Evolutionary conservation across 2,888 invertebrate genomes (phyloP), one percentile per base, ranked within the genome.

Genomic region (Cephonodes hylas): DNA sequence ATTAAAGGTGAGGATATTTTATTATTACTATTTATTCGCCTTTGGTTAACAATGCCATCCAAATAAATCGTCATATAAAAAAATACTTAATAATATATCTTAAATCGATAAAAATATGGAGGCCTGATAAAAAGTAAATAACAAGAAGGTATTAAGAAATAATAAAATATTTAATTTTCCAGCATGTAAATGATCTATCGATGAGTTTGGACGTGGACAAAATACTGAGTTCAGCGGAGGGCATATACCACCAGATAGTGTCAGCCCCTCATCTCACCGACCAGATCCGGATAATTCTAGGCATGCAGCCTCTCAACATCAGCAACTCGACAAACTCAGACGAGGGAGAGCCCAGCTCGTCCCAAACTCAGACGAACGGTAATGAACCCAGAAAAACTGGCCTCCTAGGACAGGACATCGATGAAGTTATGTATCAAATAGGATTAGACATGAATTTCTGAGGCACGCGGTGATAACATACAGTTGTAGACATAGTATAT

Each of bases 111-210:
- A n/a, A n/a, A n/a, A n/a, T n/a, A n/a, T n/a, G n/a, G n/a, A n/a
- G n/a, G n/a, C n/a, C n/a, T n/a, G n/a, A n/a, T n/a, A n/a, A n/a
- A n/a, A n/a, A n/a, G n/a, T n/a, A n/a, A n/a, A n/a, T n/a, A n/a
- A n/a, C n/a, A n/a, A n/a, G n/a, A n/a, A n/a, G n/a, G n/a, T n/a
- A n/a, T n/a, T n/a, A n/a, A 44, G 7, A 8, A 44, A 44, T 13
- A 15, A 7, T 13, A 3, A 3, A 15, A 18, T 44, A 13, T 42
- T 31, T 59, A 20, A 61, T 53, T 53, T 94, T 93, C 8, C 89
- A 98, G 97, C 98, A 99, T 82, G 96, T 99, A 66, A 99, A 99
- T 89, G 99, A 99, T 83, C 91, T 99, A 67, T 96, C 97, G 10
- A 95, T 97, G 84, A 95, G 96, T 67, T 95, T 99, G 58, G 96